A percentile compares a stretch with the other conserved stretches of the same genome.
Evolutionary conservation across 2,113 vertebrate species (phyloP).

Genomic region (Alaudala cheleensis): DNA sequence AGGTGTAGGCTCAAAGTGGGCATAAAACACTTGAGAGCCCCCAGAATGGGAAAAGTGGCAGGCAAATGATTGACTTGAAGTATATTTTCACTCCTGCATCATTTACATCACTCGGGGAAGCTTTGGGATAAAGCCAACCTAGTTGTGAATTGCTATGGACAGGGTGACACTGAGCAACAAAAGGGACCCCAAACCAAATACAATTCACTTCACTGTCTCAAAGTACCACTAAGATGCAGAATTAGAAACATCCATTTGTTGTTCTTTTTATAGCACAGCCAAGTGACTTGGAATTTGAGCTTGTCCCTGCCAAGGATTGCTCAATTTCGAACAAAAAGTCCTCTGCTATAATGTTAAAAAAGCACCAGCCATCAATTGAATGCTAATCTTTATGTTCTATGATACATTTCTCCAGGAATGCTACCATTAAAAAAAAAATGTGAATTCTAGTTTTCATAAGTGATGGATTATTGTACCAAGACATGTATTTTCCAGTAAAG

Average conservation of each 20-base stretch:
- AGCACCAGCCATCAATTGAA: constrained; percentile 68
- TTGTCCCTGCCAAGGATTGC: constrained; percentile 64
- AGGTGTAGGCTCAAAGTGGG: background rate
- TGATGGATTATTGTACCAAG: constrained; percentile 81
- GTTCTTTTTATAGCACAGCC: constrained; percentile 71
- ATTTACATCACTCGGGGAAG: background rate
- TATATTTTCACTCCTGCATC: background rate
- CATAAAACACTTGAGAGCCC: background rate
- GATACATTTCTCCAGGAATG: constrained; percentile 75
- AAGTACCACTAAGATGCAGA: constrained; percentile 48
- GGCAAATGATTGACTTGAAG: background rate
- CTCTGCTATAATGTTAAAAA: constrained; percentile 68
- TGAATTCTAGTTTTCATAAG: constrained; percentile 79
- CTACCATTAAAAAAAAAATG: constrained; percentile 72
- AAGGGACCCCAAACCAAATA: background rate
- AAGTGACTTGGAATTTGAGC: constrained; percentile 72
- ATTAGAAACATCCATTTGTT: constrained; percentile 68
- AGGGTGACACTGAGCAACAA: background rate
- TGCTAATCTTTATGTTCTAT: constrained; percentile 76
- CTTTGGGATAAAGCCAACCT: background rate
- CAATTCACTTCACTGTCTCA: constrained; percentile 20
- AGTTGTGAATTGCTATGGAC: background rate
- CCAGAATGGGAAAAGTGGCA: background rate
- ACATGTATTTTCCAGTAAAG: constrained; percentile 82
- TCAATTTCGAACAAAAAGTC: constrained; percentile 68